Percentiles rank a stretch among this genome's conserved stretches.
phyloP scores from a whole-genome alignment of 2,113 vertebrate genomes.

The Centrocercus urophasianus region DNA sequence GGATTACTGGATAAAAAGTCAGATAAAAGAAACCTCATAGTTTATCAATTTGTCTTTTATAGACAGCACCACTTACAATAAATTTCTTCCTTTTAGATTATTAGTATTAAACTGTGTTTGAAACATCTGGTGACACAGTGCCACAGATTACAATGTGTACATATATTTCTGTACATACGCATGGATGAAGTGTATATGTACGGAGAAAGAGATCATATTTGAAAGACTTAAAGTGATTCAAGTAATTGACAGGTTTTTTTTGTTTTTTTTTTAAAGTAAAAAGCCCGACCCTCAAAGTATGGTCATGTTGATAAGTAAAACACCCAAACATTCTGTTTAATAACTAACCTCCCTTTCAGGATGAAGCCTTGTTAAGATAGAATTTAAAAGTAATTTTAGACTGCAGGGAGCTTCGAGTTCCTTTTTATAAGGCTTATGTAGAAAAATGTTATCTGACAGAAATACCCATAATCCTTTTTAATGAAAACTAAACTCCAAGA shows the following conservation, averaged over 20 bases:
- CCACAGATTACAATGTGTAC: not conserved
- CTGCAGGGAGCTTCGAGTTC: not conserved
- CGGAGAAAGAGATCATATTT: not conserved
- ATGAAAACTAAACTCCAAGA: slow-evolving; percentile 19
- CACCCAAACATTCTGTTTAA: not conserved
- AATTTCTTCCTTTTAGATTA: slow-evolving; percentile 3
- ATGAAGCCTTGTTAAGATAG: not conserved
- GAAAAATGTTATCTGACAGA: slow-evolving; percentile 53
- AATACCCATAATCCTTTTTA: slow-evolving; percentile 77
- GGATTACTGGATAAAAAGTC: slow-evolving; percentile 77
- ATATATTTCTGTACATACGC: not conserved
- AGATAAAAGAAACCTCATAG: slow-evolving; percentile 29
- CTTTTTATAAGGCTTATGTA: not conserved
- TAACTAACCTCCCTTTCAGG: not conserved
- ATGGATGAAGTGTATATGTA: not conserved
- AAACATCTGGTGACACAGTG: not conserved
- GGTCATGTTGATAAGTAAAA: not conserved
- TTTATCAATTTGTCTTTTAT: not conserved
- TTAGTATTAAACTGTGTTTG: not conserved
- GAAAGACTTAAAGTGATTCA: not conserved
- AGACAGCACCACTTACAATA: not conserved
- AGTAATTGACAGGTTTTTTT: not conserved
- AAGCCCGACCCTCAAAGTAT: not conserved
- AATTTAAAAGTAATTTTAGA: not conserved
- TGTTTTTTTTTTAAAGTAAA: not conserved